Base-by-base conservation (phyloP, 2,113 vertebrate genomes). In the Ariopsis seemanni region DNA sequence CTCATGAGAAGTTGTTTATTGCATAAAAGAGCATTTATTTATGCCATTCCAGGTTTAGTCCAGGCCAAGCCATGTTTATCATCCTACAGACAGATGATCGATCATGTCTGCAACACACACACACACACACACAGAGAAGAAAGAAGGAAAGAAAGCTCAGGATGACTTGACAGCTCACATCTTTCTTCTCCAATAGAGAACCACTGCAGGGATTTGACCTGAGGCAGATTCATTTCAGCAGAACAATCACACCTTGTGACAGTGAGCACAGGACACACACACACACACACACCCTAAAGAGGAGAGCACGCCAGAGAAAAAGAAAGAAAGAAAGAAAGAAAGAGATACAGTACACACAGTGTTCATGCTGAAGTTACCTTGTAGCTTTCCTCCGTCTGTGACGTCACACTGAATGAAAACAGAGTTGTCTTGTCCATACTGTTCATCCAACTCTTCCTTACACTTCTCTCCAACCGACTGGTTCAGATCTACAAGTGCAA, bases 401-500 rank as follows among this genome's bases (percentile, higher is more conserved):
- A 99, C 97, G 86, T 99, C 97, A 72, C 98, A 99, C 78, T 95
- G 95, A 71, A 99, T 93, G 89, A 99, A 99, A 0, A 94, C 83
- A 12, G 95, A 96, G 89, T 94, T 94, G 79, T 95, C 96, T 20
- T 94, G 93, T 82, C 97, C 97, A n/a, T 97, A 99, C 89, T 96
- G 93, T 17, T 94, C 87, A 17, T 97, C 97, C 88, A 99, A 92
- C 62, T 94, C 93, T 0, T 91, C 91, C 90, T 97, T 97, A 89
- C 97, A 97, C 89, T 94, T 89, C 11, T 95, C 92, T 0, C 97
- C 97, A 2, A 93, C 93, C 84, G 94, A 94, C 3, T 90, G 90
- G 89, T 99, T 99, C 89, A 95, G 90, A 85, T 99, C 98, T 57
- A 99, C 93, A 52, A 99, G 75, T 25, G 90, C 87, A 69, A 89